Evolutionary conservation across 2,113 vertebrate species (phyloP).

Genomic region (Paradoxurus hermaphroditus): DNA sequence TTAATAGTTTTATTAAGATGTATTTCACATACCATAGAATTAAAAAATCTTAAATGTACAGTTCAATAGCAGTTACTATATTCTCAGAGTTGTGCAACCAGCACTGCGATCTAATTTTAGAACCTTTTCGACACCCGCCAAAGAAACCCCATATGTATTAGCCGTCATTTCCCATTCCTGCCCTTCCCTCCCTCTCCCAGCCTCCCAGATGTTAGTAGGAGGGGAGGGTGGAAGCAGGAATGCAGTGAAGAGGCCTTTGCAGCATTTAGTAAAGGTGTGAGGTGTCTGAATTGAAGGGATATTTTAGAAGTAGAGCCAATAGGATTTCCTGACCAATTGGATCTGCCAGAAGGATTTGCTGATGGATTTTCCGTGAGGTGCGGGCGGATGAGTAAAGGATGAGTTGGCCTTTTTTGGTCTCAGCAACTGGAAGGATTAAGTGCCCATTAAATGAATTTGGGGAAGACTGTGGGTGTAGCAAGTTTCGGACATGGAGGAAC

Average conservation of each 20-base stretch:
- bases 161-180: neutral
- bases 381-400: neutral
- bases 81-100: neutral
- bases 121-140: neutral
- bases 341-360: neutral
- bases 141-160: neutral
- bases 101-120: neutral
- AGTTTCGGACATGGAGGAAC: neutral
- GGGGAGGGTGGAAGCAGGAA: neutral
- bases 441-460: neutral
- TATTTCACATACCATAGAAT: neutral
- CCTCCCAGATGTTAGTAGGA: neutral
- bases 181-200: accelerated
- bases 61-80: neutral
- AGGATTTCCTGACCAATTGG: constrained; percentile 19
- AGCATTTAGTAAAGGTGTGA: neutral
- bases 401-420: neutral
- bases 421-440: neutral
- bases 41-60: neutral
- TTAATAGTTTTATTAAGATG: neutral
- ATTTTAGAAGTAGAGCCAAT: neutral
- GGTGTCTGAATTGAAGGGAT: neutral
- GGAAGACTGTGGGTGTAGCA: neutral
- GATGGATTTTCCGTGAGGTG: constrained; percentile 8
- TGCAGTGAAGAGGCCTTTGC: neutral